A percentile compares a stretch with the other conserved stretches of the same genome.
Conservation (phyloP, 2,113 vertebrate species). For the Pseudonaja textilis region DNA sequence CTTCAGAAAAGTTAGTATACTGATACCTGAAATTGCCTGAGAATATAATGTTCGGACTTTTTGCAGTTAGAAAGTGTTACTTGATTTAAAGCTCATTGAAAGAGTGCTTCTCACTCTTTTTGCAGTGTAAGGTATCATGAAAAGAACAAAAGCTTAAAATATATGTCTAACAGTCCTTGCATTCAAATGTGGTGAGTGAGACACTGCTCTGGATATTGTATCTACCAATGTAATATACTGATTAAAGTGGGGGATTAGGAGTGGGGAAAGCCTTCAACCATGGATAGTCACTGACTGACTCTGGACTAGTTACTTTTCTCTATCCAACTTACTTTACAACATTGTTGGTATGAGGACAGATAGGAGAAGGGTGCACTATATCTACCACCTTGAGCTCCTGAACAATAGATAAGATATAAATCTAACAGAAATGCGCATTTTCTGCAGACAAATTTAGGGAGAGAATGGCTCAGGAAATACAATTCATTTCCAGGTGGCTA, state of each 20-base stretch:
- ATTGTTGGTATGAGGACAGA: background rate
- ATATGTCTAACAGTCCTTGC: slow-evolving; percentile 30
- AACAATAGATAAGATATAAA: background rate
- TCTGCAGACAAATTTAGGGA: background rate
- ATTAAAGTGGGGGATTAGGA: background rate
- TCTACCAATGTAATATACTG: background rate
- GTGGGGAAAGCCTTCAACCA: background rate
- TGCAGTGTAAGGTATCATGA: background rate
- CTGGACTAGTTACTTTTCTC: background rate
- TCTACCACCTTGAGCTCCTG: background rate
- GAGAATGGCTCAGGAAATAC: slow-evolving; percentile 5
- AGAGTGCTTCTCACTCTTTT: slow-evolving; percentile 24
- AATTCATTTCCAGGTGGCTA: slow-evolving; percentile 14
- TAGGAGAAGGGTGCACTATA: background rate
- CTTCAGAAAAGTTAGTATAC: background rate
- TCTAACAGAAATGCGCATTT: background rate
- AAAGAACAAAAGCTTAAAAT: slow-evolving; percentile 41
- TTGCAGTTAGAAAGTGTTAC: slow-evolving; percentile 20
- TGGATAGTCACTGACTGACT: background rate
- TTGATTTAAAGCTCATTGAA: slow-evolving; percentile 3
- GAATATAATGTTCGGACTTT: background rate
- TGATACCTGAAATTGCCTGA: slow-evolving; percentile 12
- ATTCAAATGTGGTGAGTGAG: fast-evolving
- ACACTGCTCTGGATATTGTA: background rate
- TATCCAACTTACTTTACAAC: background rate